Evolutionary conservation across 2,888 invertebrate genomes (phyloP).

Genomic region (Netelia fuscicornis): DNA sequence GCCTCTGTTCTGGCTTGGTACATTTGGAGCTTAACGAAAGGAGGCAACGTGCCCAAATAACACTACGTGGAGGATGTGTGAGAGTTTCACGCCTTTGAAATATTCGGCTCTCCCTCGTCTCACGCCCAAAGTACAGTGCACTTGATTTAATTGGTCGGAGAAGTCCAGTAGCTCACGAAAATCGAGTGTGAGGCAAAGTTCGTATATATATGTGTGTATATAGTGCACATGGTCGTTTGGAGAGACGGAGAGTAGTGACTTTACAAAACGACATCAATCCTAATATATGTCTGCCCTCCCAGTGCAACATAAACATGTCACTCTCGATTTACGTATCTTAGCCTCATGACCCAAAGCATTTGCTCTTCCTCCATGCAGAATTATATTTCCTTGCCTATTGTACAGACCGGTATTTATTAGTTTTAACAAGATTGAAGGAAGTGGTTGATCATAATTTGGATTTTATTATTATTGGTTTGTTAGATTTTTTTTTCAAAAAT

Average conservation of each 20-base stretch:
- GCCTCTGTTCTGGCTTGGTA: constrained; percentile 11
- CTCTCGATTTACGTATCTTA: constrained; percentile 60
- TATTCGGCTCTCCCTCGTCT: constrained; percentile 17
- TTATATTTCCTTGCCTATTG: background rate
- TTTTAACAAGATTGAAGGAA: constrained; percentile 11
- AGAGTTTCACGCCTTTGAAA: constrained; percentile 24
- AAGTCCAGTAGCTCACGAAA: constrained; percentile 39
- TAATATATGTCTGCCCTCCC: constrained; percentile 44
- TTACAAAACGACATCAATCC: constrained; percentile 57
- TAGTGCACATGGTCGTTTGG: background rate
- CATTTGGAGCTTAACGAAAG: constrained; percentile 58
- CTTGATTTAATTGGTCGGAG: constrained; percentile 51
- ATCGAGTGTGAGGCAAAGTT: constrained; percentile 8
- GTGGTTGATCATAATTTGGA: constrained; percentile 1
- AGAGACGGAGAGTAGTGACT: constrained; percentile 10
- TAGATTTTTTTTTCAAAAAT: background rate
- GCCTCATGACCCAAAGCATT: constrained; percentile 51
- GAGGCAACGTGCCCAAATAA: constrained; percentile 52
- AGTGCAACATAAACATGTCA: constrained; percentile 58
- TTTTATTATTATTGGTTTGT: background rate
- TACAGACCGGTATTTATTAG: constrained; percentile 9
- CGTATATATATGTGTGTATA: background rate
- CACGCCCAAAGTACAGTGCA: constrained; percentile 34
- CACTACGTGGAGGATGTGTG: background rate
- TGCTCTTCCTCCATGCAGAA: constrained; percentile 24